Percentiles rank a stretch among this genome's conserved stretches.
These are phyloP conservation scores for Trachelus iudaicus DNA, from an alignment of 2,888 invertebrate species.

Conservation along the genomic window DNA sequence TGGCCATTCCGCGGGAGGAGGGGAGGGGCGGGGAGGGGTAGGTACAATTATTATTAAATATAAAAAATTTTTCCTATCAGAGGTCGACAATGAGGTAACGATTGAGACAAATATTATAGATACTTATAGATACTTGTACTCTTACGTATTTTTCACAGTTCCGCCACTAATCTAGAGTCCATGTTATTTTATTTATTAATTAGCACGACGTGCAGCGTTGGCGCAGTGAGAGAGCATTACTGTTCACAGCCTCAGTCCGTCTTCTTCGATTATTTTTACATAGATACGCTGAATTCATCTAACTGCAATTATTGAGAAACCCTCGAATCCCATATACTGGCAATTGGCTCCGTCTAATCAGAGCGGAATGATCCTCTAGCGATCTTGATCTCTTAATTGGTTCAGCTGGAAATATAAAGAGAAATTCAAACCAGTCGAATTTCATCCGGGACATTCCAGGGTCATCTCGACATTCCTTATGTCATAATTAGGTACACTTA, in stretches of 20 bases:
- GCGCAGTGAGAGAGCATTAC: constrained; percentile 16
- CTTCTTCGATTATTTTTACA: constrained; percentile 4
- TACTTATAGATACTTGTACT: too few relatives aligned
- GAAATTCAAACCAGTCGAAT: too few relatives aligned
- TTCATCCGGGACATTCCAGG: too few relatives aligned
- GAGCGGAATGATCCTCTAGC: too few relatives aligned
- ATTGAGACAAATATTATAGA: not conserved
- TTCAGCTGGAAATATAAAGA: too few relatives aligned
- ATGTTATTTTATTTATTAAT: too few relatives aligned
- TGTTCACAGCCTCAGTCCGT: constrained; percentile 26
- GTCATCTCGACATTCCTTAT: constrained; percentile 20
- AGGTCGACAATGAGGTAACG: constrained; percentile 7
- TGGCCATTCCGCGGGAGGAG: too few relatives aligned
- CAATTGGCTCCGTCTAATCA: too few relatives aligned
- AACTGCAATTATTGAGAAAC: constrained; percentile 2
- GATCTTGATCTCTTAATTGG: too few relatives aligned
- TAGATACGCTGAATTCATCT: constrained; percentile 4
- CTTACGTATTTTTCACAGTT: too few relatives aligned
- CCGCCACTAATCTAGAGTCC: too few relatives aligned
- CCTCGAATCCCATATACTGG: not conserved
- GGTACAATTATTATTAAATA: constrained; percentile 7
- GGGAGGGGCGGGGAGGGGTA: too few relatives aligned
- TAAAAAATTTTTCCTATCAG: constrained; percentile 9
- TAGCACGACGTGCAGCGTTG: not conserved
- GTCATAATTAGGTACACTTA: constrained; percentile 44